These are phyloP conservation scores for Anolis sagrei DNA, from an alignment of 2,113 vertebrate genomes.

Conservation along the genomic window DNA sequence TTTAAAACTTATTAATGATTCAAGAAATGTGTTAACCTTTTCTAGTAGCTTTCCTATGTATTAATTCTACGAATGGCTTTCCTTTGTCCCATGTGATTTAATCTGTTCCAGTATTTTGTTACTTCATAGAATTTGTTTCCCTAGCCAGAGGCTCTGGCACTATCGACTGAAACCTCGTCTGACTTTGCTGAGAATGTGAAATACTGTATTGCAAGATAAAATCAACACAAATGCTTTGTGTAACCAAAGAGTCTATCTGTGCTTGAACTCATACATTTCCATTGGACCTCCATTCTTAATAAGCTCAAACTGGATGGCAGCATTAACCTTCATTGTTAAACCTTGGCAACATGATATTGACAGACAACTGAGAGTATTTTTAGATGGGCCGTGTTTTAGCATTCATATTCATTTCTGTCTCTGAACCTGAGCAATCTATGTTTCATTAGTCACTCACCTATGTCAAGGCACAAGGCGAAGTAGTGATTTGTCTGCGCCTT, in stretches of 20 bases:
- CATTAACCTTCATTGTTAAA: constrained; percentile 64
- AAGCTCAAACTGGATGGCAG: constrained; percentile 54
- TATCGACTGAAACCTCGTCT: constrained; percentile 83
- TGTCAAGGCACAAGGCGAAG: constrained; percentile 58
- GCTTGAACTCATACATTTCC: constrained; percentile 68
- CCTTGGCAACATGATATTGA: constrained; percentile 62
- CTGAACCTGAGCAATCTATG: constrained; percentile 58
- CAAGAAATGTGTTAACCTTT: too few relatives aligned
- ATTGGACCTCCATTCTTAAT: constrained; percentile 49
- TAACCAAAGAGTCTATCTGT: constrained; percentile 75
- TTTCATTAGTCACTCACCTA: constrained; percentile 65
- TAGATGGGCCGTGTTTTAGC: constrained; percentile 49
- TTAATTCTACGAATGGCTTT: constrained; percentile 53
- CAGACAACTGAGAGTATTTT: constrained; percentile 57
- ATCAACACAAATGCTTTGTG: constrained; percentile 74
- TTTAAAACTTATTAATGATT: too few relatives aligned
- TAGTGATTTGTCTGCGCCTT: constrained; percentile 73
- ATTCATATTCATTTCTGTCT: constrained; percentile 60
- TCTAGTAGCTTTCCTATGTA: too few relatives aligned
- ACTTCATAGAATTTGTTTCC: constrained; percentile 64
- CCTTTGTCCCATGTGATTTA: constrained; percentile 60
- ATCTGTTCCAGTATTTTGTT: constrained; percentile 58
- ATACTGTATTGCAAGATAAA: constrained; percentile 86
- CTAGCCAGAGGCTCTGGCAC: constrained; percentile 70
- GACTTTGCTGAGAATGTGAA: constrained; percentile 89